These are phyloP conservation scores for Gymnothorax javanicus DNA, from an alignment of 2,797 vertebrate species.

Conservation along the genomic window DNA sequence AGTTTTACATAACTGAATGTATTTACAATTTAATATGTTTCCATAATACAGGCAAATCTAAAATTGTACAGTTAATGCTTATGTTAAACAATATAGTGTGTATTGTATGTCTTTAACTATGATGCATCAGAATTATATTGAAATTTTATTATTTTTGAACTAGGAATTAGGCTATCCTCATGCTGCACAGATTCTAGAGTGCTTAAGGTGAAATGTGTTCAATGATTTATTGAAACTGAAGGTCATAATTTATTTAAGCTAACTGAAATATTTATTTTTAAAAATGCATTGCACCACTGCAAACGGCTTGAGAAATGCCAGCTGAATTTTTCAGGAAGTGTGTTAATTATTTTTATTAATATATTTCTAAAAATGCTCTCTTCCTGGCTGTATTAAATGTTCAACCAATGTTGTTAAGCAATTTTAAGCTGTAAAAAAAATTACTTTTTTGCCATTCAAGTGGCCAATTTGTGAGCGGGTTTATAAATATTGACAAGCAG, in stretches of 20 bases:
- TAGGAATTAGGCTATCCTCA: neutral
- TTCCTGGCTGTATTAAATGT: neutral
- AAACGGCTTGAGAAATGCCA: neutral
- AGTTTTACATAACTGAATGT: neutral
- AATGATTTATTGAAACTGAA: slow-evolving; percentile 20
- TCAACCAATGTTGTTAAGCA: slow-evolving; percentile 6
- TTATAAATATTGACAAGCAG: slow-evolving; percentile 20
- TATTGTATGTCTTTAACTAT: neutral
- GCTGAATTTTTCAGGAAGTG: neutral
- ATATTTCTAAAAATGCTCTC: neutral
- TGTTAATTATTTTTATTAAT: neutral
- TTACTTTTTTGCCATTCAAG: neutral
- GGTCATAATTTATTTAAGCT: slow-evolving; percentile 21
- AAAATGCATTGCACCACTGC: neutral
- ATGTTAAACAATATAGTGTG: neutral
- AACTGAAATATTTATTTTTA: slow-evolving; percentile 5
- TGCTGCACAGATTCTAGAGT: neutral
- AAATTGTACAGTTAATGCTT: neutral
- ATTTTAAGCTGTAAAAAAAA: neutral
- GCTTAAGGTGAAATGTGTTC: neutral
- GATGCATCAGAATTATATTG: neutral
- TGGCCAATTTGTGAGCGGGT: neutral
- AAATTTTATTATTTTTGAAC: neutral
- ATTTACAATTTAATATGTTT: neutral
- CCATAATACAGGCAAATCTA: neutral